Percentiles rank a stretch among this genome's conserved stretches.
Evolutionary conservation across 2,888 invertebrate species (phyloP).

Genomic region (Cryptocheilus praepositus): DNA sequence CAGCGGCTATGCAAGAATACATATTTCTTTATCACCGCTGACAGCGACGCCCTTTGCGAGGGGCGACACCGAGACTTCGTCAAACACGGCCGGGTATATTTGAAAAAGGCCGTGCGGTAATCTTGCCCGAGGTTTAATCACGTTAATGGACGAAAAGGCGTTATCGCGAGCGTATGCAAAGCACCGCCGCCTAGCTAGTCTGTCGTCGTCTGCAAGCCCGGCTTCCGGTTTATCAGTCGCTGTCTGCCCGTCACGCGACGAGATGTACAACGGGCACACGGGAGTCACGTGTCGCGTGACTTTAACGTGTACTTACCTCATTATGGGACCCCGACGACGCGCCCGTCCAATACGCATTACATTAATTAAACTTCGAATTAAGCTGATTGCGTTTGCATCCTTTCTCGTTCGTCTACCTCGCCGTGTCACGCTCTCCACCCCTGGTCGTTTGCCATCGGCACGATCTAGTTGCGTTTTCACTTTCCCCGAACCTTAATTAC

Average conservation of each 20-base stretch:
- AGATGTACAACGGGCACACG: slow-evolving; percentile 44
- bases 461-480: too few relatives aligned
- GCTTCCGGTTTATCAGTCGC: slow-evolving; percentile 53
- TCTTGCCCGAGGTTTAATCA: slow-evolving; percentile 63
- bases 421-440: too few relatives aligned
- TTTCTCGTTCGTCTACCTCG: slow-evolving; percentile 9
- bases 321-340: slow-evolving; percentile 50
- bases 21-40: slow-evolving; percentile 31
- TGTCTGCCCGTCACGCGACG: slow-evolving; percentile 60
- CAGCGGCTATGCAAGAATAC: slow-evolving; percentile 16
- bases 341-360: slow-evolving; percentile 57
- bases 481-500: too few relatives aligned
- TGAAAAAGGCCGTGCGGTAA: slow-evolving; percentile 43
- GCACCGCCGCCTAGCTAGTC: slow-evolving; percentile 29
- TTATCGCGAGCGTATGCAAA: slow-evolving; percentile 62
- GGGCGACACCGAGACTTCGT: slow-evolving; percentile 10
- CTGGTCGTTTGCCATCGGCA: too few relatives aligned
- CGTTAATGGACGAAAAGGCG: slow-evolving; percentile 69
- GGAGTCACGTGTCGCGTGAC: slow-evolving; percentile 58
- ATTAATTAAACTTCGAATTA: slow-evolving; percentile 66
- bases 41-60: slow-evolving; percentile 9
- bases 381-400: slow-evolving; percentile 55
- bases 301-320: slow-evolving; percentile 58
- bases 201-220: slow-evolving; percentile 45
- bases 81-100: slow-evolving; percentile 23